Evolutionary conservation across 2,113 vertebrate genomes (phyloP), one percentile per base, ranked within the genome.

Genomic region (Lepisosteus osseus): DNA sequence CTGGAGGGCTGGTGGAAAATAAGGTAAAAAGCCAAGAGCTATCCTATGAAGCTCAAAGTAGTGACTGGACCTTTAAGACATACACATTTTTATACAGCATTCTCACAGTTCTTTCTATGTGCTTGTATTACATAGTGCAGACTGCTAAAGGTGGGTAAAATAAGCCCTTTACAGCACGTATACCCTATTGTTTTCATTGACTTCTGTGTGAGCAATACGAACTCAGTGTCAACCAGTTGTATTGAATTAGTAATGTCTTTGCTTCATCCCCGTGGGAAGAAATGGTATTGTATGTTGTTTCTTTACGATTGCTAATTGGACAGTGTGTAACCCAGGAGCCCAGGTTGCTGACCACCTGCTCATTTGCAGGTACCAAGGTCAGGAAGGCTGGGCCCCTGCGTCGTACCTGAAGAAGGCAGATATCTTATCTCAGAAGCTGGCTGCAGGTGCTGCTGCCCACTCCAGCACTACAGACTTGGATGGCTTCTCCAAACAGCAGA

Each of bases 1-100:
- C 84, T 99, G 85, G 97, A 99, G 83, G 97, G 97, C 82, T 99
- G 97, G 97, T 99, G 97, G 97, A 99, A 99, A 82, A 98, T 99
- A 89, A 97, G 97, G 97, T 98, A 90, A 66, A 1, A 0, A 7
- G 7, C 3, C 8, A 29, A 29, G 29, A 29, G 29, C 29, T 29
- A 29, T 29, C 29, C 1, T 29, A 29, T 29, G 29, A 29, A 2
- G 29, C 29, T 29, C 29, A 29, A 29, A 29, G 29, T 29, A 29
- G 29, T 2, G 29, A 29, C 29, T 29, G 29, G 29, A 29, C 29
- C 29, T 29, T 29, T 29, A 29, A 29, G 29, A 29, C 29, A 1
- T 29, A 29, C 29, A 29, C 1, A 29, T 29, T 29, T 29, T 29
- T 29, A 29, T 29, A 29, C 1, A 29, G 29, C 29, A 29, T 29